Conservation (phyloP, 2,113 vertebrate species). For the Polypterus senegalus region DNA sequence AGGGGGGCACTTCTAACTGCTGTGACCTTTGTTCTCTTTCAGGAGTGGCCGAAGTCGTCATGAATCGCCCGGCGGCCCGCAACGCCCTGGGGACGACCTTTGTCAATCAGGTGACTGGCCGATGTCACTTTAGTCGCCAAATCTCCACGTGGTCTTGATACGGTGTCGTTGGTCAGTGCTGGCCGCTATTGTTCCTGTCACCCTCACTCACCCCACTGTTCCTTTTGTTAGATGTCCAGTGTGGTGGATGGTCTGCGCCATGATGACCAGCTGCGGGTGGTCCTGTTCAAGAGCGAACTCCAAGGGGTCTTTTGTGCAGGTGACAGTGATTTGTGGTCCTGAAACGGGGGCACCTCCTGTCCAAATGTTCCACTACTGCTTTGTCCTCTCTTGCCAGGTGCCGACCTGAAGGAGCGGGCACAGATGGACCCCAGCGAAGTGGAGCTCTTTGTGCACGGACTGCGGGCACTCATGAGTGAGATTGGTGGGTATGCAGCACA, state of each 20-base stretch:
- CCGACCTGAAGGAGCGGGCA: constrained; percentile 85
- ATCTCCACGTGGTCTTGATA: background rate
- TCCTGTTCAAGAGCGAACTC: constrained; percentile 75
- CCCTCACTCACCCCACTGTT: background rate
- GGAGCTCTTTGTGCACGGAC: constrained; percentile 66
- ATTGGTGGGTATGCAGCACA: constrained; percentile 55
- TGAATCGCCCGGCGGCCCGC: constrained; percentile 51
- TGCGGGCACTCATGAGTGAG: constrained; percentile 78
- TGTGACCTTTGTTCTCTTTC: background rate
- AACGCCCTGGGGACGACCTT: constrained; percentile 58
- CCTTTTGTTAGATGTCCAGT: constrained; percentile 52
- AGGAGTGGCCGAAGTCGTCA: constrained; percentile 59
- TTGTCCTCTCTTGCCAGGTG: constrained; percentile 46
- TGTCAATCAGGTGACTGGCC: constrained; percentile 47
- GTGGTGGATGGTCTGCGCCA: constrained; percentile 51
- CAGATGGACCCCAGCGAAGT: constrained; percentile 66
- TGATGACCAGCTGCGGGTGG: constrained; percentile 57
- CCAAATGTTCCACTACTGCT: background rate
- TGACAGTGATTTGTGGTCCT: constrained; percentile 28
- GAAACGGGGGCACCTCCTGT: background rate
- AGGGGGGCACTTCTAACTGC: background rate
- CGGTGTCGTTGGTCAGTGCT: background rate
- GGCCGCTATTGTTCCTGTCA: background rate
- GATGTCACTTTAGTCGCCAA: too few species aligned
- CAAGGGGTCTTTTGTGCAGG: constrained; percentile 88